Conservation (phyloP, 2,113 vertebrate species). For the Xerus inauris region DNA sequence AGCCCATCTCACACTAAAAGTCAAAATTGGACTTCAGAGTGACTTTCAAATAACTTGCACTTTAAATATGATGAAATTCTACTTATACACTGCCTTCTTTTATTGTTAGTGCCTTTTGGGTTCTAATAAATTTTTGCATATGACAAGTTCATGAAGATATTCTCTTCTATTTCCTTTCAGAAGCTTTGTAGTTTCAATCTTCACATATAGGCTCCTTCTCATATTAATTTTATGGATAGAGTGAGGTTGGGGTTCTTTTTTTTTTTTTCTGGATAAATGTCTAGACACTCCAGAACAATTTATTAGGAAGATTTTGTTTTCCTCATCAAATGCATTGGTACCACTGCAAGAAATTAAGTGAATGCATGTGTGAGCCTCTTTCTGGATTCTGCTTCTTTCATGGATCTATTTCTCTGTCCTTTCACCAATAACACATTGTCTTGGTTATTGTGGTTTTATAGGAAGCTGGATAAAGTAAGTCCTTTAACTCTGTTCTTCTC, state of each 20-base stretch:
- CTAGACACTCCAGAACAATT: neutral
- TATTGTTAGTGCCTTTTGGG: neutral
- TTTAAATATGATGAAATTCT: neutral
- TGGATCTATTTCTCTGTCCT: neutral
- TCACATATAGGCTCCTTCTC: neutral
- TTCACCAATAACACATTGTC: neutral
- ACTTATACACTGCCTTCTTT: neutral
- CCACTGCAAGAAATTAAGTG: neutral
- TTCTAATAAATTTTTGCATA: neutral
- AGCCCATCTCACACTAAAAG: neutral
- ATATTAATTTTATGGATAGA: neutral
- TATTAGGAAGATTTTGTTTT: slow-evolving; percentile 2
- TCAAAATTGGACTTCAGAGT: neutral
- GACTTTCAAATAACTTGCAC: neutral
- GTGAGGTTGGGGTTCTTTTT: neutral
- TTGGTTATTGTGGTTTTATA: neutral
- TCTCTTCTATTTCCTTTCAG: neutral
- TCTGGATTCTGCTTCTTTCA: neutral
- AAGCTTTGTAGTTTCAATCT: neutral
- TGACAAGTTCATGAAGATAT: neutral
- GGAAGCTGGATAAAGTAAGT: neutral
- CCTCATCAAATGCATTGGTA: neutral
- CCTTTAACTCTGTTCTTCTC: neutral
- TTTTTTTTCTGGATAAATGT: neutral
- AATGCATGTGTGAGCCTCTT: neutral